Base-by-base conservation (phyloP, 2,113 vertebrate genomes). In the Anseranas semipalmata region DNA sequence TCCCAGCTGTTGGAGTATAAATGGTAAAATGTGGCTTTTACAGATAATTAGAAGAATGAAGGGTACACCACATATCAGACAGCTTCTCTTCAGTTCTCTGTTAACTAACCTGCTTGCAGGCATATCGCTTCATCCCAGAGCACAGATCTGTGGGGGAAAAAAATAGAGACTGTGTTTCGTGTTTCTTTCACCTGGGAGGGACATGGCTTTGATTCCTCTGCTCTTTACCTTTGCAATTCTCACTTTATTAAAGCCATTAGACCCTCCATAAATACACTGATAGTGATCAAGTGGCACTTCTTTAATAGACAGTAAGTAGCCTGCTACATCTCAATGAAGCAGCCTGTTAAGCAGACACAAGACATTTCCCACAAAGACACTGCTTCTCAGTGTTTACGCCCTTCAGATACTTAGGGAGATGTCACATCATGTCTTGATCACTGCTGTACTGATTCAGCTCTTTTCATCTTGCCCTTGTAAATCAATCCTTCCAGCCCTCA, bases 381-480 rank as follows among this genome's bases (percentile, higher is more conserved):
- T 24, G 72, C 33, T 85, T 13, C 95, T 71, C 28, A 0, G 30
- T 43, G 6, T 83, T 96, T 65, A 74, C 62, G 3, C 94, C 95
- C 96, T 95, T 91, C 87, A 75, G 85, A 84, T 73, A 3, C 87
- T 91, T 50, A 24, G 75, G 77, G 90, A 95, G 89, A 94, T 96
- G 95, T 96, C 96, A 84, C 85, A 90, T 93, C 75, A 21, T 1
- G n/a, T 92, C 88, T 93, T 88, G 71, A 90, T 90, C 93, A 73
- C 9, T 11, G 52, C 81, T 86, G 45, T 80, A 83, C 91, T 92
- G 92, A 93, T 77, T 95, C 96, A 96, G 94, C 96, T 95, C 93
- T 96, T 96, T 96, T 79, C 87, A 41, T 82, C 77, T 73, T 89
- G 96, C 96, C 96, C 94, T 95, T 96, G 96, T 91, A 95, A 96